phyloP scores from a whole-genome alignment of 2,797 vertebrate species.

The Synanceia verrucosa region DNA sequence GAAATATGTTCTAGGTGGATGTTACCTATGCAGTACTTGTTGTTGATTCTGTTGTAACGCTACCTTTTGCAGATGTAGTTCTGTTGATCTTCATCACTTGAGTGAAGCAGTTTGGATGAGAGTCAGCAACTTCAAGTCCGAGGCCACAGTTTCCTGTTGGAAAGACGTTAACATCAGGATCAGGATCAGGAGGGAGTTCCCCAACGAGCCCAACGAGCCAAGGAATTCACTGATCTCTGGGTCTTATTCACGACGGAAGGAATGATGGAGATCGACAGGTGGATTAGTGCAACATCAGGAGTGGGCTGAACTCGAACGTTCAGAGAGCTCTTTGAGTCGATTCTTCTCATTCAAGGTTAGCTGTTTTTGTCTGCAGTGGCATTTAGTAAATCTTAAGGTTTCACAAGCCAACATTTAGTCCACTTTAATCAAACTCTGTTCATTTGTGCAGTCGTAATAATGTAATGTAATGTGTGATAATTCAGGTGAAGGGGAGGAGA shows the following conservation, averaged over 20 bases:
- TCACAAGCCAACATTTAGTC: not conserved
- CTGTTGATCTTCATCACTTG: not conserved
- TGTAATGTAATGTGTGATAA: constrained; percentile 22
- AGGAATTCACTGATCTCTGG: not conserved
- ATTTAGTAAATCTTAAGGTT: not conserved
- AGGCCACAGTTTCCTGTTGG: not conserved
- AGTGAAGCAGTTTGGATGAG: not conserved
- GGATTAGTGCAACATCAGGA: not conserved
- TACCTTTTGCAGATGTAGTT: not conserved
- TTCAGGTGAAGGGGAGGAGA: constrained; percentile 10
- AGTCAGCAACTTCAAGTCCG: not conserved
- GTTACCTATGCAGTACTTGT: not conserved
- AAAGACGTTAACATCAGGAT: not conserved
- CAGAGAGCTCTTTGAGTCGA: not conserved
- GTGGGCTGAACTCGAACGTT: not conserved
- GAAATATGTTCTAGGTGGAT: not conserved
- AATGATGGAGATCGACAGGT: not conserved
- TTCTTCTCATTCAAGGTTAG: not conserved
- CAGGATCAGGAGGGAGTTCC: not conserved
- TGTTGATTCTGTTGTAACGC: not conserved
- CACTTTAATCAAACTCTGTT: not conserved
- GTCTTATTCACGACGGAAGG: not conserved
- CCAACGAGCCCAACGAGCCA: no score
- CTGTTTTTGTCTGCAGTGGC: not conserved
- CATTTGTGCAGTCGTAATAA: not conserved